Percentiles rank a stretch among this genome's conserved stretches.
Conservation (phyloP, 1,140 invertebrate species). For the Drosophila elegans region DNA sequence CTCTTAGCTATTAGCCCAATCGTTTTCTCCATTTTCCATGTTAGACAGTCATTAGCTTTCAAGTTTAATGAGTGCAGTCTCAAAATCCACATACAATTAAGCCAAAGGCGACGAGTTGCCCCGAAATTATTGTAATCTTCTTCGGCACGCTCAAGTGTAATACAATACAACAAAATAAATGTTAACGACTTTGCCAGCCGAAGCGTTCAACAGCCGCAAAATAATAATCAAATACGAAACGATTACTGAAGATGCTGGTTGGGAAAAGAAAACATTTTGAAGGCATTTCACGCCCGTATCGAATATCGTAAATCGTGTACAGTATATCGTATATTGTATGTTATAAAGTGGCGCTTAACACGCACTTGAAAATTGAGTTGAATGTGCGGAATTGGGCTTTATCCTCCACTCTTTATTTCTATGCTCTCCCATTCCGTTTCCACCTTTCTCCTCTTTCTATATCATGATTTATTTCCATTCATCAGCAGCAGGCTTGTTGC, state of each 20-base stretch:
- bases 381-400: slow-evolving; percentile 50
- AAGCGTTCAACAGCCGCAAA: slow-evolving; percentile 39
- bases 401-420: not conserved
- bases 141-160: slow-evolving; percentile 43
- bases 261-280: slow-evolving; percentile 23
- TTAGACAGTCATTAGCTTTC: slow-evolving; percentile 19
- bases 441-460: slow-evolving; percentile 15
- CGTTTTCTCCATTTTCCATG: slow-evolving; percentile 19
- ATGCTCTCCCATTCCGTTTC: not conserved
- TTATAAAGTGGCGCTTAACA: slow-evolving; percentile 75
- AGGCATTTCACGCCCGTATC: slow-evolving; percentile 56
- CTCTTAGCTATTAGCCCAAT: too few relatives aligned
- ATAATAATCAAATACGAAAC: slow-evolving; percentile 22
- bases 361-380: slow-evolving; percentile 68
- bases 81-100: slow-evolving; percentile 46
- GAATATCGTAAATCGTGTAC: slow-evolving; percentile 30
- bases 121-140: slow-evolving; percentile 49
- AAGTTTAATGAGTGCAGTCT: slow-evolving; percentile 29
- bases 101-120: slow-evolving; percentile 33
- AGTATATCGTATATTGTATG: slow-evolving; percentile 27
- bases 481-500: slow-evolving; percentile 53
- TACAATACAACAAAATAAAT: slow-evolving; percentile 46
- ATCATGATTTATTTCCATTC: slow-evolving; percentile 60
- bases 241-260: slow-evolving; percentile 29
- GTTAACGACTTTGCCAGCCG: slow-evolving; percentile 50